Evolutionary conservation across 2,113 vertebrate species (phyloP), one percentile per base, ranked within the genome.

Genomic region (Grallaria varia): DNA sequence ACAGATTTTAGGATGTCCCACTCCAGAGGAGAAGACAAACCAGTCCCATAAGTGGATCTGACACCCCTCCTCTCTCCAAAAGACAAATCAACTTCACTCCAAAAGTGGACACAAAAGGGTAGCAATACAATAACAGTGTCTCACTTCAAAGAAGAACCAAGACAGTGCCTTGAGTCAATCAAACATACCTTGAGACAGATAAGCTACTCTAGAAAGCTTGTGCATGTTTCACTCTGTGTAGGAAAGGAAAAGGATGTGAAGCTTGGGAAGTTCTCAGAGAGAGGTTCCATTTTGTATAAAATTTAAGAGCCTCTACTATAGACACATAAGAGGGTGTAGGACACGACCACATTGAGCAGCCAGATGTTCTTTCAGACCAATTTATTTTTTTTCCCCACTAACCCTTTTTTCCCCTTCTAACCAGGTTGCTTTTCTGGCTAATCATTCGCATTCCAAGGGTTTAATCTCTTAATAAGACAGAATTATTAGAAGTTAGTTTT

Each of bases 151-250:
- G 16, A 44, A 1, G 3, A 50, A n/a, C 37, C 19, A 35, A 1
- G 2, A 30, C 16, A 62, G 40, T 40, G 11, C 2, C 30, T n/a
- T 22, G 2, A 62, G 33, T 45, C 40, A 67, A 1, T 12, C 14
- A 83, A n/a, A 28, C 5, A 13, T 24, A 4, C 4, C 8, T 45
- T 9, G 50, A 66, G 22, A 80, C 16, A 56, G 5, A 2, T 42
- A 84, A 42, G 30, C 10, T 37, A 39, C 20, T 22, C 3, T 7
- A 74, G 31, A 64, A 69, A 79, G 2, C 9, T 62, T 53, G 9
- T 40, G 5, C 0, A 1, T 5, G 6, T 42, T 80, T 75, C 16
- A 40, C 0, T 25, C 17, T 68, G 9, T 1, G 1, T 14, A 55
- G 21, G 25, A 83, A 77, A 69, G 21, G 24, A 35, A 21, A 64